Base-by-base conservation (phyloP, 2,113 vertebrate genomes). In the Pycnonotus jocosus region DNA sequence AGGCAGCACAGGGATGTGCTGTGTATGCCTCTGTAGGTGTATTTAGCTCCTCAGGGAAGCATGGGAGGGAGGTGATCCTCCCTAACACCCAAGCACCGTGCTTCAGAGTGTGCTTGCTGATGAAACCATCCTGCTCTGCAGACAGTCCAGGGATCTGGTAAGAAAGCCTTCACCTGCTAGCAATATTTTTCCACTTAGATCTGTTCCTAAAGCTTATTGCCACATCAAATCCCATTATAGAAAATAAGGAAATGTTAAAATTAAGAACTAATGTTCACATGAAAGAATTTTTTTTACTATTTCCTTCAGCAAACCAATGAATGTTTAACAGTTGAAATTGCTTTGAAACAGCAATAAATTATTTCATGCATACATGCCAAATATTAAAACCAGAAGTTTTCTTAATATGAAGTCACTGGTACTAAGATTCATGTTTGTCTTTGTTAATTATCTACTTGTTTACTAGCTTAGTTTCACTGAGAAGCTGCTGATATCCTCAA, bases 191-290 rank as follows among this genome's bases (percentile, higher is more conserved):
- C 92, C 83, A 94, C 90, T 97, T 96, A 97, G 81, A 88, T 97
- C 91, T 54, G 69, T 95, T 94, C 93, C 93, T 93, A 77, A 92
- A 90, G 91, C 94, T 96, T 96, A 97, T 81, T 96, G 95, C 94
- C 95, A 95, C 96, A 97, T 96, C 96, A 97, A 97, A 97, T 97
- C 95, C 88, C 72, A 82, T 86, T 94, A 92, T 77, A 96, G 95
- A 97, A 97, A 97, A 97, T 93, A 95, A 97, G 97, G 97, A 97
- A 97, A 97, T 96, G 97, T 97, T 97, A 96, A 97, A 97, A 97
- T 97, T 97, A 97, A 96, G 97, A 97, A 92, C 97, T 96, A 97
- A 97, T 97, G 96, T 97, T 97, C 96, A 94, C 95, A 97, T 97
- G 95, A 97, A 97, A 97, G 95, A 77, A 61, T 86, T 93, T 95